Evolutionary conservation across 2,888 invertebrate genomes (phyloP).

Genomic region (Dryocosmus kuriphilus): DNA sequence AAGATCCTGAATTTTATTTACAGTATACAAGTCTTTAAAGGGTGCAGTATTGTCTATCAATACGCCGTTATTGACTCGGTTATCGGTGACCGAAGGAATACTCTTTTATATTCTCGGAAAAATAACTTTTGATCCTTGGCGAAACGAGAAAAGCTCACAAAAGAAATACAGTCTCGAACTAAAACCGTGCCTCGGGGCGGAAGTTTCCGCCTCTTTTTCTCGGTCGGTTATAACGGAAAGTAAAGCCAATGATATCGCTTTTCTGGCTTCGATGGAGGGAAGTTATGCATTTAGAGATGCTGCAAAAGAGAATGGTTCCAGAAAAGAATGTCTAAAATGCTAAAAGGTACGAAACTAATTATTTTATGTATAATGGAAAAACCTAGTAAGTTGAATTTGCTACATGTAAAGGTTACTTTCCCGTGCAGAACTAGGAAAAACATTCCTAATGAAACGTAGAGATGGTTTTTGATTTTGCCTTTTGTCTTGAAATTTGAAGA

Average conservation of each 20-base stretch:
- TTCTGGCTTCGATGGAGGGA: neutral
- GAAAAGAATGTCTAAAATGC: neutral
- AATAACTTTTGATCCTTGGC: constrained; percentile 36
- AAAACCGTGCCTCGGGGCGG: constrained; percentile 10
- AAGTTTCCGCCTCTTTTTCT: constrained; percentile 23
- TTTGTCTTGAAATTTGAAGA: no score
- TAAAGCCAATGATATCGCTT: constrained; percentile 12
- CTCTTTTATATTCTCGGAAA: constrained; percentile 35
- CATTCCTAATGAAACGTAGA: no score
- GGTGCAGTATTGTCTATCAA: neutral
- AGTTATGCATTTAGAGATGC: constrained; percentile 2
- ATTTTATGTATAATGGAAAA: neutral
- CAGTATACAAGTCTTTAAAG: neutral
- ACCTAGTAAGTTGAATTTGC: no score
- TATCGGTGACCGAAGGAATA: constrained; percentile 21
- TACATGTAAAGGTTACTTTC: no score
- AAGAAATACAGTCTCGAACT: constrained; percentile 20
- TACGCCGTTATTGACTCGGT: constrained; percentile 7
- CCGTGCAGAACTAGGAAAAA: no score
- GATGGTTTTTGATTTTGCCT: no score
- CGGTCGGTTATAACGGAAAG: neutral
- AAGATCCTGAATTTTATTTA: neutral
- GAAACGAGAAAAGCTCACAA: constrained; percentile 35
- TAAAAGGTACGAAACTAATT: neutral
- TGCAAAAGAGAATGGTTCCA: neutral